Conservation (phyloP, 1,140 invertebrate genomes). For the Plodia interpunctella region DNA sequence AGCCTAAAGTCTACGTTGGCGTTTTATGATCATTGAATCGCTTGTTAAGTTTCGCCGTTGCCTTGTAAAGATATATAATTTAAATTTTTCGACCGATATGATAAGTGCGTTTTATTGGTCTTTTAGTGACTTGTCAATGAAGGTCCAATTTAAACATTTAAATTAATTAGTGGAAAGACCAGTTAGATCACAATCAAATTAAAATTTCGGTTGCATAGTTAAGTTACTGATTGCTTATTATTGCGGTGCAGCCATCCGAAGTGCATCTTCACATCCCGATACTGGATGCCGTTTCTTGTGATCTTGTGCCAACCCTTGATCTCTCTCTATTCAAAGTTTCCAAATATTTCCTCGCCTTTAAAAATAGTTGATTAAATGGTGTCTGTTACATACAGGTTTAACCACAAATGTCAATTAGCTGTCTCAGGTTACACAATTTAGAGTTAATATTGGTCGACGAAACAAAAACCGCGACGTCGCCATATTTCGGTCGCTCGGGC, state of each 20-base stretch:
- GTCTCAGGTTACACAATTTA: constrained; percentile 29
- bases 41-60: constrained; percentile 1
- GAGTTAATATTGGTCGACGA: constrained; percentile 19
- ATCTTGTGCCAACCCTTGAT: no score
- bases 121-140: no score
- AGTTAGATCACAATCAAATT: background rate
- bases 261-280: no score
- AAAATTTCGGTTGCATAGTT: constrained; percentile 6
- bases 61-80: background rate
- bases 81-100: background rate
- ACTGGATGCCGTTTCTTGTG: no score
- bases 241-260: no score
- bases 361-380: no score
- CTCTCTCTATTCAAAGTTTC: no score
- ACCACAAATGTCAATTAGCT: constrained; percentile 28
- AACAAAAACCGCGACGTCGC: constrained; percentile 26
- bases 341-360: no score
- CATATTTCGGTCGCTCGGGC: constrained; percentile 27
- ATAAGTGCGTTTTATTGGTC: background rate
- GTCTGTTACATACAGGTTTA: constrained; percentile 12
- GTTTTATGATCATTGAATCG: constrained; percentile 5
- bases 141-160: no score
- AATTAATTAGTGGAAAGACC: no score
- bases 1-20: constrained; percentile 16
- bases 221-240: no score